Evolutionary conservation across 2,888 invertebrate genomes (phyloP), one percentile per base, ranked within the genome.

Genomic region (Julus scanicus): DNA sequence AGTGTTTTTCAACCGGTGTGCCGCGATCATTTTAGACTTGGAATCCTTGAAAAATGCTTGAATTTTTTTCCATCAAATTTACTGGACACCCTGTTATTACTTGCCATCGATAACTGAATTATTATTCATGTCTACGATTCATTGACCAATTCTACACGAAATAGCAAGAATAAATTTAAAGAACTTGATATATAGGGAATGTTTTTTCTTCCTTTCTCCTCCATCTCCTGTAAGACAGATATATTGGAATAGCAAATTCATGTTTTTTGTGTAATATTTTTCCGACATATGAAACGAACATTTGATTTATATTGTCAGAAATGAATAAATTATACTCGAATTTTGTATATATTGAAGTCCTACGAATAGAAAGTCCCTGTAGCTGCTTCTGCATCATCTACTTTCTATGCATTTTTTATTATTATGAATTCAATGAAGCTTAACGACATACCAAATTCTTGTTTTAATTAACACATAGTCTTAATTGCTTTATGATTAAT

Each of bases 261-360:
- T 8, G 6, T 20, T 29, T 71, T 71, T 20, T 29, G 2, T 8
- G 71, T 29, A 29, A 20, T 20, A 29, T 29, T 71, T 20, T 29
- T 71, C 71, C 9, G 71, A 6, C 63, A 20, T 63, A 63, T 71
- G 71, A 71, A 71, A 20, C 29, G 71, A 71, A 71, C 20, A 0
- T 29, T 71, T 71, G 71, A 71, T 71, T 71, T 71, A 71, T 71
- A 71, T 71, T 71, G 71, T 71, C 20, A 29, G 71, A 29, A 71
- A 71, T 71, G 71, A 71, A 71, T 71, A 71, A 71, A 71, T 71
- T 71, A 71, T 71, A 11, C 20, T 20, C 11, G 71, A 29, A 71
- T 71, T 29, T 71, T 71, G 71, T 20, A 29, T 71, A 71, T 1
- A 20, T 20, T 71, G 29, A 29, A 71, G 20, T 71, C n/a, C 71